Evolutionary conservation across 2,888 invertebrate species (phyloP), one percentile per base, ranked within the genome.

Genomic region (Spisula solida): DNA sequence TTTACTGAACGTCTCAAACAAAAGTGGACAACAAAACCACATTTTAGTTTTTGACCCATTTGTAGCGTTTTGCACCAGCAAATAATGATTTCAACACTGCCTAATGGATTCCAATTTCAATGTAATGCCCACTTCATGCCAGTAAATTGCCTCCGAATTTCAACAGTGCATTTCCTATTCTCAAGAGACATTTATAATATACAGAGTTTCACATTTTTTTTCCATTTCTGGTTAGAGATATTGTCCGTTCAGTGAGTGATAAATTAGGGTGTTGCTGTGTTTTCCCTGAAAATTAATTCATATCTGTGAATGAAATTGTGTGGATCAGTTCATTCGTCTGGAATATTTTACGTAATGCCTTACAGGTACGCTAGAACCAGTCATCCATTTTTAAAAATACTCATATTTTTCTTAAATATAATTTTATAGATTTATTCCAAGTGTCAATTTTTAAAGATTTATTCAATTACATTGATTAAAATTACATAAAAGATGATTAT

Each of bases 101-200:
- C 75, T 75, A 75, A 75, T 75, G 75, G 75, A 34, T 31, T 34
- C 75, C 75, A 31, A 75, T 75, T 75, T 75, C 34, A 75, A 34
- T 31, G 75, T 31, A 75, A 75, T 75, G 34, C 34, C 75, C 31
- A 75, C 75, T 75, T 75, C 29, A 75, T 12, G 31, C 25, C 75
- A 31, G 75, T 75, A 75, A 75, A 31, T 81, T 83, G 83, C 75
- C 18, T 20, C 31, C 18, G 12, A 75, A 70, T 83, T 83, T 75
- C 75, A 83, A 75, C 83, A 75, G 75, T 75, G 83, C 75, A 75
- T 83, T 83, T 83, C 83, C 83, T 60, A 31, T 51, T 51, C 31
- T 48, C 51, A 83, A 75, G 75, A 83, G 83, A 10, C 2, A 8
- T 41, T 41, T 41, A 31, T 31, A 31, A 34, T 31, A 34, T 75